Evolutionary conservation across 2,888 invertebrate species (phyloP), one percentile per base, ranked within the genome.

Genomic region (Drosophila flavopinicola): DNA sequence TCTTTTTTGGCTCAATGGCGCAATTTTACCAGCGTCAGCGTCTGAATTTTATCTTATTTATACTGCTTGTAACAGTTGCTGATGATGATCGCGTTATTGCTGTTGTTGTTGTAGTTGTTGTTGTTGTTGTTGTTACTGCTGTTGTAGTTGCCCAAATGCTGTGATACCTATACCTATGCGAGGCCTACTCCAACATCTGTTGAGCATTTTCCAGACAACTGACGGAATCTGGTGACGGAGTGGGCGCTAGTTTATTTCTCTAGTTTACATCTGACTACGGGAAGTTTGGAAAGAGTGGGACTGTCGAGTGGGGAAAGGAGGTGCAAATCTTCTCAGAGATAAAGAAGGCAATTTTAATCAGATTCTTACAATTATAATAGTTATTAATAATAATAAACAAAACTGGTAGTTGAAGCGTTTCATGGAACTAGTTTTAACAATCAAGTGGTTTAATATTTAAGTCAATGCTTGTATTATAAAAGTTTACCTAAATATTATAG

Each of bases 51-150:
- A 85, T 82, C 85, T 85, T 75, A 78, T 85, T 86, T 80, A 76
- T 69, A 85, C 64, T 75, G 66, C 72, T 63, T 66, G 84, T 83
- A 85, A 85, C 80, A 80, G 85, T 86, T 83, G 85, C 80, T 77
- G 69, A 30, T 78, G 68, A 53, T 69, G 57, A 77, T 79, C 65
- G 52, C 42, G 15, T 13, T 39, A 13, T 27, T 15, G 41, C 10
- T 41, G 9, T 0, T 48, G 39, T 30, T 63, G 9, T 7, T 47
- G 47, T 15, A 49, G 48, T n/a, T 45, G 25, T 29, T 35, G 56
- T 25, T 64, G 57, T 49, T 45, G 33, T 29, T 47, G 39, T 24
- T 49, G 52, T 24, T 44, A 58, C 35, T 57, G 39, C 25, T 39
- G 57, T 53, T 52, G 66, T 39, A 49, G 54, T 63, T 65, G 59